Evolutionary conservation across 2,888 invertebrate genomes (phyloP).

Genomic region (Dromius quadrimaculatus): DNA sequence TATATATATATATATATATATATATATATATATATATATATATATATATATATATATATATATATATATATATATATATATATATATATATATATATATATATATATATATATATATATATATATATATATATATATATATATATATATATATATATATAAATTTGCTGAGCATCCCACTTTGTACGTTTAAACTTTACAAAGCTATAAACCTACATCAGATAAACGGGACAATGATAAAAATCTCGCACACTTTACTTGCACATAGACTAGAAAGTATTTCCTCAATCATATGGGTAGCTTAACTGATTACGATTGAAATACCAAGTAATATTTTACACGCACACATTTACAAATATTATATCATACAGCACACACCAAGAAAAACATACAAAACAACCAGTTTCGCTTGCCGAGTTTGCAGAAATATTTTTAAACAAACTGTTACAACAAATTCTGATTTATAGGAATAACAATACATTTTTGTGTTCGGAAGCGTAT

Average conservation of each 20-base stretch:
- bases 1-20: too few species aligned
- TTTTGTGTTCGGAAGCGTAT: neutral
- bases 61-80: too few species aligned
- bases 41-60: too few species aligned
- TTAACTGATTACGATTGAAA: conserved; percentile 33
- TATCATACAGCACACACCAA: conserved; percentile 23
- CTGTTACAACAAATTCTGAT: conserved; percentile 1
- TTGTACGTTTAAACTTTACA: too few species aligned
- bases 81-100: too few species aligned
- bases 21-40: too few species aligned
- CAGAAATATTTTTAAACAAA: conserved; percentile 23
- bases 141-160: too few species aligned
- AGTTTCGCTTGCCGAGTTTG: neutral
- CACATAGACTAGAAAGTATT: conserved; percentile 39
- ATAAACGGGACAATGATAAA: neutral
- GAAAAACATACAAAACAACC: conserved; percentile 13
- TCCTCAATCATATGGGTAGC: conserved; percentile 29
- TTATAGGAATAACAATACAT: neutral
- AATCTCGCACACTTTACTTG: neutral
- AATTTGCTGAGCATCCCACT: too few species aligned
- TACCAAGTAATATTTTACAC: neutral
- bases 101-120: too few species aligned
- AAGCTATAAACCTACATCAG: too few species aligned
- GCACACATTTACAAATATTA: neutral
- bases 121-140: too few species aligned